A percentile compares a stretch with the other conserved stretches of the same genome.
Conservation (phyloP, 2,113 vertebrate species). For the Ivindomyrus marchei region DNA sequence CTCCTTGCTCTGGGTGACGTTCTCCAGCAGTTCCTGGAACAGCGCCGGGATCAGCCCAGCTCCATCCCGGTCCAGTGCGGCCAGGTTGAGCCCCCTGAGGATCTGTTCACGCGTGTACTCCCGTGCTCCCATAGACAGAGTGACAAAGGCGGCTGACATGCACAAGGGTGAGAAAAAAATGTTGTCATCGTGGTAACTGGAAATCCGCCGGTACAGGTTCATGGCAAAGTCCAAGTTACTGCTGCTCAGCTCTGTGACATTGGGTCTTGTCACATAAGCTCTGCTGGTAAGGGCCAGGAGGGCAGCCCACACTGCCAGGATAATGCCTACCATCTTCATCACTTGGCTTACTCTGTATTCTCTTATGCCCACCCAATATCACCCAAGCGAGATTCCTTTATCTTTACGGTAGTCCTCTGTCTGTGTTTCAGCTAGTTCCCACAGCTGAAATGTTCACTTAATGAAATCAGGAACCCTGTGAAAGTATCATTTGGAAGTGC, state of each 20-base stretch:
- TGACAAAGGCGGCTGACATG: constrained; percentile 63
- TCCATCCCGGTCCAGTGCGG: constrained; percentile 40
- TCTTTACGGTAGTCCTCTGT: neutral
- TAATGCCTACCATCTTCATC: constrained; percentile 41
- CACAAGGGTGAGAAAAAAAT: constrained; percentile 79
- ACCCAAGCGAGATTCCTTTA: neutral
- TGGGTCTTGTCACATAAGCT: constrained; percentile 27
- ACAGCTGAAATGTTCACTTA: neutral
- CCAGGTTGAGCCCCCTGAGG: constrained; percentile 59
- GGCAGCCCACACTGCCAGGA: constrained; percentile 37
- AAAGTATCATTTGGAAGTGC: neutral
- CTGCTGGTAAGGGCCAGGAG: constrained; percentile 31
- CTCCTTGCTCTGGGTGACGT: constrained; percentile 60
- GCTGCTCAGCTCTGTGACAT: constrained; percentile 63
- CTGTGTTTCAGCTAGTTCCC: neutral
- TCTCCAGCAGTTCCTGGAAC: constrained; percentile 64
- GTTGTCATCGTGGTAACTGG: constrained; percentile 71
- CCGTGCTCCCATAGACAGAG: constrained; percentile 60
- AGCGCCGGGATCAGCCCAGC: constrained; percentile 55
- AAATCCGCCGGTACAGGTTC: constrained; percentile 76
- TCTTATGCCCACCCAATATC: neutral
- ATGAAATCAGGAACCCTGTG: neutral
- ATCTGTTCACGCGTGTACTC: constrained; percentile 67
- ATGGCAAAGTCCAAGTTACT: constrained; percentile 78
- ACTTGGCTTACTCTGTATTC: constrained; percentile 14